Conservation (phyloP, 2,113 vertebrate species). For the Melanerpes formicivorus region DNA sequence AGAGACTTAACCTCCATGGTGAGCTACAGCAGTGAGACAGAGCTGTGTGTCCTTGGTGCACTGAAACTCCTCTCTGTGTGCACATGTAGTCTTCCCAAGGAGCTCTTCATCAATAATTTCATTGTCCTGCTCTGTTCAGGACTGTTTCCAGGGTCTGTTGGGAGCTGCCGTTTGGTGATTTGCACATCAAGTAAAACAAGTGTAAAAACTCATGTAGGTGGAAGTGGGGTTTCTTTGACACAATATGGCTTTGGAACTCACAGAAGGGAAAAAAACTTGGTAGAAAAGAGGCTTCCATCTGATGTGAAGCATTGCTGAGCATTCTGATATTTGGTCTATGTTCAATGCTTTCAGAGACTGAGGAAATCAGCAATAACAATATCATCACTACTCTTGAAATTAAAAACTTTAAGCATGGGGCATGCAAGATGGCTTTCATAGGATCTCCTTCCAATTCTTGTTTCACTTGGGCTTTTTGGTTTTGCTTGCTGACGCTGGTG, state of each 20-base stretch:
- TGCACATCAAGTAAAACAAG: neutral
- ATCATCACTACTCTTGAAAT: fast-evolving
- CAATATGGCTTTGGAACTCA: neutral
- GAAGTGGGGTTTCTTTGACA: neutral
- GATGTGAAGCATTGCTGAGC: neutral
- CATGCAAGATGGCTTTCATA: neutral
- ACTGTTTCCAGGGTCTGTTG: neutral
- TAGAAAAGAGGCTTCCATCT: neutral
- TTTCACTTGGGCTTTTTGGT: neutral
- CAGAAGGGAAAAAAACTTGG: neutral
- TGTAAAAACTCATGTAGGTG: neutral
- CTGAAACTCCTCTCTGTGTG: neutral
- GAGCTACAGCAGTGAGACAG: neutral
- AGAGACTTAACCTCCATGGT: neutral
- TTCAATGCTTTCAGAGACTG: neutral
- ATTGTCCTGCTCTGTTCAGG: neutral
- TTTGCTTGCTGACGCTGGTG: neutral
- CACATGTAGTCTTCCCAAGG: fast-evolving
- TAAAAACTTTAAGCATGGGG: neutral
- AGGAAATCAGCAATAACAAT: neutral
- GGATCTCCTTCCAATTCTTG: neutral
- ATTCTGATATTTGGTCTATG: neutral
- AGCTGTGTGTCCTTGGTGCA: neutral
- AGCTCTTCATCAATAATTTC: neutral
- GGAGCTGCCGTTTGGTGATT: neutral